These are phyloP conservation scores for Pyrrhia umbra DNA, from an alignment of 2,888 invertebrate genomes.

Conservation along the genomic window DNA sequence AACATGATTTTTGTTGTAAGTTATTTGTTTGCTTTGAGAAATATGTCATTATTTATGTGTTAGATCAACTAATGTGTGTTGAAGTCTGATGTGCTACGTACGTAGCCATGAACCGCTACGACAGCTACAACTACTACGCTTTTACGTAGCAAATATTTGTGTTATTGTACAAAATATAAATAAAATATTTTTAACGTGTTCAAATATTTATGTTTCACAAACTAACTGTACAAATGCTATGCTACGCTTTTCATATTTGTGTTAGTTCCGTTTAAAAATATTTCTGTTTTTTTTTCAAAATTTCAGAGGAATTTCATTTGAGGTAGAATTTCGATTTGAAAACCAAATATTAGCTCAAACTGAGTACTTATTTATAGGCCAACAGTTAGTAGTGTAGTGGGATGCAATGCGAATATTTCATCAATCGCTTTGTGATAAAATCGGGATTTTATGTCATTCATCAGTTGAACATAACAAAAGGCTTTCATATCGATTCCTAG, in stretches of 20 bases:
- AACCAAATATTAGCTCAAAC: not conserved
- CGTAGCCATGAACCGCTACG: conserved; percentile 6
- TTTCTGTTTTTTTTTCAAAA: not conserved
- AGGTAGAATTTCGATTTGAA: not conserved
- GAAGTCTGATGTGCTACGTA: not conserved
- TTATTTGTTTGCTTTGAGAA: not conserved
- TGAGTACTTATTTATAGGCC: not conserved
- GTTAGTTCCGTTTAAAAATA: no score
- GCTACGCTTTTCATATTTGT: no score
- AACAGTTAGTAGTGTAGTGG: conserved; percentile 8
- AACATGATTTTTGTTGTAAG: conserved; percentile 27
- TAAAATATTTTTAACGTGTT: no score
- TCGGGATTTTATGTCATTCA: conserved; percentile 12
- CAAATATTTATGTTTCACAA: no score
- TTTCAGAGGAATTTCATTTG: not conserved
- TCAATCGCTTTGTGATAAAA: conserved; percentile 17
- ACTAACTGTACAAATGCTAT: no score
- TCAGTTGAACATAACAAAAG: not conserved
- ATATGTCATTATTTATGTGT: no score
- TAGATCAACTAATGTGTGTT: no score
- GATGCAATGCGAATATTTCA: conserved; percentile 23
- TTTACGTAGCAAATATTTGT: conserved; percentile 9
- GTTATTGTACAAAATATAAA: not conserved
- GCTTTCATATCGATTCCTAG: no score
- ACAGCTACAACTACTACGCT: conserved; percentile 7